Base-by-base conservation (phyloP, 1,140 invertebrate genomes). In the Pogonomyrmex californicus region DNA sequence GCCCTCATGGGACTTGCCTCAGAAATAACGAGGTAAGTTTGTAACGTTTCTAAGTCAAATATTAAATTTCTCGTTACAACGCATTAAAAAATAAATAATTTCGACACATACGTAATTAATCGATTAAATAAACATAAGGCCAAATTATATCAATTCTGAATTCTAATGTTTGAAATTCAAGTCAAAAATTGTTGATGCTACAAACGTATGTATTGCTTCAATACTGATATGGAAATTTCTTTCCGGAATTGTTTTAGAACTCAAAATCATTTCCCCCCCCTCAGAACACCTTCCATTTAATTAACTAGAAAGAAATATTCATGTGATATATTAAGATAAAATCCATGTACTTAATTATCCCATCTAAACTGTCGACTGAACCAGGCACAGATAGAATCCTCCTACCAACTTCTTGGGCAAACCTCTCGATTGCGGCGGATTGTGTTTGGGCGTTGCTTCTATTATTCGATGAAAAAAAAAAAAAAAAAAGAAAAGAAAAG, bases 401-500 rank as follows among this genome's bases (percentile, higher is more conserved):
- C 47, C 47, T 30, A 23, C 23, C 23, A 47, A 44, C 47, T 56
- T 63, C 6, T 36, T 7, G 7, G 44, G 14, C 17, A 70, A 71
- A 68, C 23, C 14, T 63, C 44, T 41, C 71, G 36, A 85, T 85
- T 85, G 36, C 30, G 36, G 12, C n/a, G 12, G n/a, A 49, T 6
- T n/a, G 36, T 68, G 17, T 38, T 70, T 30, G 49, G 23, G 12
- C n/a, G 38, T 44, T 63, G 58, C 58, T 77, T 54, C 75, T 88
- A 91, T 90, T 92, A 77, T 86, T 83, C 85, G 85, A 23, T 49
- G 70, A 65, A 47, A 47, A 68, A 82, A 47, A 12, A 44, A 12
- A 60, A 49, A 51, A 87, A 82, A 86, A 56, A 70, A 54, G 79
- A 73, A 81, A 82, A 58, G 65, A 65, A 58, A 23, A 23, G 23